Conservation (phyloP, 1,140 invertebrate species). For the Brachionus asplanchnoidis region DNA sequence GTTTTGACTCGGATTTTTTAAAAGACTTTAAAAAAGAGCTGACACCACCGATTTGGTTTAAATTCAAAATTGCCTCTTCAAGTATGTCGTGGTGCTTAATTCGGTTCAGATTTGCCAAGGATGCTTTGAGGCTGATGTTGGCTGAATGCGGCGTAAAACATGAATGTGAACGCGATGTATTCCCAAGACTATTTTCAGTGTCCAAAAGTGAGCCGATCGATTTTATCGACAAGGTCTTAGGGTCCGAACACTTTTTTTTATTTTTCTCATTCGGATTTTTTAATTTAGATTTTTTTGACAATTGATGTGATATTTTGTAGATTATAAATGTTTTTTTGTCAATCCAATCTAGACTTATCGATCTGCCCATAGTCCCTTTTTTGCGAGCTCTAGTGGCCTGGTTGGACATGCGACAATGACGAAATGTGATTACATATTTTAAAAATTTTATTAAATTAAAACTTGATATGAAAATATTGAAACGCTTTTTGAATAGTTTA, state of each 20-base stretch:
- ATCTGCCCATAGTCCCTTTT: neutral
- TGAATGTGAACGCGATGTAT: neutral
- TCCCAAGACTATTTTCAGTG: neutral
- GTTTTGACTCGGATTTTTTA: neutral
- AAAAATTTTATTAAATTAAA: neutral
- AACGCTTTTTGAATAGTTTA: neutral
- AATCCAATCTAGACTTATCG: conserved; percentile 4
- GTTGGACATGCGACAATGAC: neutral
- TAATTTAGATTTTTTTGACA: neutral
- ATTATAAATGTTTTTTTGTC: neutral
- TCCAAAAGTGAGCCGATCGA: neutral
- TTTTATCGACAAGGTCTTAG: neutral
- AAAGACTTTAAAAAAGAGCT: neutral
- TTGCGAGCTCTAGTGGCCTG: neutral
- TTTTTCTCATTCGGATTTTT: neutral
- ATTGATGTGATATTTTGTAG: neutral
- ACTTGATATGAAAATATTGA: neutral
- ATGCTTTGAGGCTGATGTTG: neutral
- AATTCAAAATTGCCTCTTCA: neutral
- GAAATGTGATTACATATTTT: neutral
- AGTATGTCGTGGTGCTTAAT: neutral
- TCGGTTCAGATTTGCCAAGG: conserved; percentile 12
- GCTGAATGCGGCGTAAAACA: neutral
- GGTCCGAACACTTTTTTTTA: neutral
- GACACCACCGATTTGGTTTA: neutral